Percentiles rank a stretch among this genome's conserved stretches.
These are phyloP conservation scores for Holacanthus passer DNA, from an alignment of 2,113 vertebrate genomes.

Conservation along the genomic window DNA sequence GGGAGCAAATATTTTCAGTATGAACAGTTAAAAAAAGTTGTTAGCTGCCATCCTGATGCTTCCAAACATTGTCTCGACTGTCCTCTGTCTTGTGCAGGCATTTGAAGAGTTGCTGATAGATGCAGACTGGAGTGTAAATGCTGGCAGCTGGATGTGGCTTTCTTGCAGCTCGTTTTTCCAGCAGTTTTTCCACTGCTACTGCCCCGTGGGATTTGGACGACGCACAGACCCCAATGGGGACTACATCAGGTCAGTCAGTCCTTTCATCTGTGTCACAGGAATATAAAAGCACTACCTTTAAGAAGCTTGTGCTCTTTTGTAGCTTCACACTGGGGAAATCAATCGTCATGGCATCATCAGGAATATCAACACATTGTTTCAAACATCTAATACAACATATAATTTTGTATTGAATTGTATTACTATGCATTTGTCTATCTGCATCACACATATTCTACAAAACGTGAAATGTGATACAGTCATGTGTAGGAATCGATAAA, in stretches of 20 bases:
- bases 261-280: background rate
- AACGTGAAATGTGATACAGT: background rate
- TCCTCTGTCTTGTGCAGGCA: slow-evolving; percentile 80
- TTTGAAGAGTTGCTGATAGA: slow-evolving; percentile 97
- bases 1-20: too few species aligned
- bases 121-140: slow-evolving; percentile 97
- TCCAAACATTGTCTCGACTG: background rate
- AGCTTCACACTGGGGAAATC: background rate
- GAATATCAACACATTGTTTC: background rate
- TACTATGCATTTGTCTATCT: background rate
- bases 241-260: slow-evolving; percentile 90
- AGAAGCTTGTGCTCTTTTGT: slow-evolving; percentile 6
- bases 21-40: background rate
- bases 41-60: background rate
- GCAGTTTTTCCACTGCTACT: slow-evolving; percentile 98
- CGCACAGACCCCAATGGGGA: slow-evolving; percentile 96
- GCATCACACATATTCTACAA: background rate
- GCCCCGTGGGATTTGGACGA: slow-evolving; percentile 94
- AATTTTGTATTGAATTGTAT: background rate
- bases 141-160: slow-evolving; percentile 99
- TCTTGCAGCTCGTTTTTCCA: slow-evolving; percentile 98
- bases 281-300: background rate
- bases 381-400: background rate
- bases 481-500: background rate
- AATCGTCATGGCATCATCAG: background rate